Evolutionary conservation across 2,888 invertebrate species (phyloP).

Genomic region (Meloe dianella): DNA sequence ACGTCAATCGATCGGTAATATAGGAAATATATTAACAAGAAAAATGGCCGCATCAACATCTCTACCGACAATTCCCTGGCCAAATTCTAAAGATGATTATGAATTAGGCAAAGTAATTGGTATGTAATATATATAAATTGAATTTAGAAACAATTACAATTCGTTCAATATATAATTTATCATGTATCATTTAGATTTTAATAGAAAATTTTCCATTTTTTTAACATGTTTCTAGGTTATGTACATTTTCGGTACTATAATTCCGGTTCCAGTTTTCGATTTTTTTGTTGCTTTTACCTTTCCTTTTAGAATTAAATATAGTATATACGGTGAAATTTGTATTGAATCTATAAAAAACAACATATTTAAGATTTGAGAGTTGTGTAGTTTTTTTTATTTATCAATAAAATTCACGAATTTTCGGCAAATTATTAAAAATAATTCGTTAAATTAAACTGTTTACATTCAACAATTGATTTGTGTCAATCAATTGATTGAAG

Average conservation of each 20-base stretch:
- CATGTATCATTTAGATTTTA: constrained; percentile 14
- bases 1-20: constrained; percentile 58
- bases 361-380: neutral
- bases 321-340: neutral
- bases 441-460: constrained; percentile 34
- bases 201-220: constrained; percentile 23
- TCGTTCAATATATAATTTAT: neutral
- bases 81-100: constrained; percentile 90
- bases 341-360: neutral
- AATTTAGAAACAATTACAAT: constrained; percentile 18
- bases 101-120: constrained; percentile 93
- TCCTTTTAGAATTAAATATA: neutral
- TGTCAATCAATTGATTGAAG: constrained; percentile 39
- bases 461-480: constrained; percentile 39
- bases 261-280: constrained; percentile 49
- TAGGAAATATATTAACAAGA: constrained; percentile 65
- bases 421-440: neutral
- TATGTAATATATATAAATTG: constrained; percentile 60
- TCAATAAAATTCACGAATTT: neutral
- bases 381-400: neutral
- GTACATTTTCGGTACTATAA: constrained; percentile 53
- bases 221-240: constrained; percentile 49
- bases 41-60: constrained; percentile 67
- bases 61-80: constrained; percentile 71
- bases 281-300: neutral